phyloP scores from a whole-genome alignment of 2,888 invertebrate genomes.

The Xylocampa areola region DNA sequence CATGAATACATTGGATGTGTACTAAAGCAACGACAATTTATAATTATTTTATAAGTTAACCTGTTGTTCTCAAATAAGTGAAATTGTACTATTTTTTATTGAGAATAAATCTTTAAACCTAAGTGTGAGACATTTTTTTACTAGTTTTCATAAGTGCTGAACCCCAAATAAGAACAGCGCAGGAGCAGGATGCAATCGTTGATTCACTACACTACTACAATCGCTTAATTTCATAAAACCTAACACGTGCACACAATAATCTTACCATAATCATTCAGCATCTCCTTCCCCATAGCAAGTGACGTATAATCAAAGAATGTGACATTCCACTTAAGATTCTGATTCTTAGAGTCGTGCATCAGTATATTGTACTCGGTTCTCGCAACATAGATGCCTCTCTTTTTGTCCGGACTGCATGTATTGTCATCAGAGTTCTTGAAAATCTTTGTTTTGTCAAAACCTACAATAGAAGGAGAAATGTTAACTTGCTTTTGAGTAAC shows the following conservation, averaged over 20 bases:
- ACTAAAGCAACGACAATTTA: too few species aligned
- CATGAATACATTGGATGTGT: too few species aligned
- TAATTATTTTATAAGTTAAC: too few species aligned
- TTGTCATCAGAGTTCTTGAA: conserved; percentile 85
- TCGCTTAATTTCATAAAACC: too few species aligned
- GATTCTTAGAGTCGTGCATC: conserved; percentile 95
- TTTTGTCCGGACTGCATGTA: conserved; percentile 93
- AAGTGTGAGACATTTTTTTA: too few species aligned
- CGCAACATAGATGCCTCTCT: conserved; percentile 94
- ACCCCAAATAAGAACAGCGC: too few species aligned
- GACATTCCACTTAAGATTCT: conserved; percentile 96
- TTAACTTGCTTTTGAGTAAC: conserved; percentile 2
- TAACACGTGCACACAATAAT: neutral
- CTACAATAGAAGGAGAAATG: conserved; percentile 62
- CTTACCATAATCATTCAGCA: conserved; percentile 94
- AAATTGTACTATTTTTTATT: too few species aligned
- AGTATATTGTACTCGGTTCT: conserved; percentile 97
- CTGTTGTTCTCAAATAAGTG: too few species aligned
- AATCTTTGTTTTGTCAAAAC: conserved; percentile 84
- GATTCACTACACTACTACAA: too few species aligned
- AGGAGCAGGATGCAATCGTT: too few species aligned
- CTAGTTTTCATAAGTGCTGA: too few species aligned
- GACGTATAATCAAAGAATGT: conserved; percentile 99
- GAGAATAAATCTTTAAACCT: too few species aligned
- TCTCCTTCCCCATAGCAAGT: conserved; percentile 93